Percentiles rank a stretch among this genome's conserved stretches.
Conservation (phyloP, 2,888 invertebrate species). For the Euclidia mi region DNA sequence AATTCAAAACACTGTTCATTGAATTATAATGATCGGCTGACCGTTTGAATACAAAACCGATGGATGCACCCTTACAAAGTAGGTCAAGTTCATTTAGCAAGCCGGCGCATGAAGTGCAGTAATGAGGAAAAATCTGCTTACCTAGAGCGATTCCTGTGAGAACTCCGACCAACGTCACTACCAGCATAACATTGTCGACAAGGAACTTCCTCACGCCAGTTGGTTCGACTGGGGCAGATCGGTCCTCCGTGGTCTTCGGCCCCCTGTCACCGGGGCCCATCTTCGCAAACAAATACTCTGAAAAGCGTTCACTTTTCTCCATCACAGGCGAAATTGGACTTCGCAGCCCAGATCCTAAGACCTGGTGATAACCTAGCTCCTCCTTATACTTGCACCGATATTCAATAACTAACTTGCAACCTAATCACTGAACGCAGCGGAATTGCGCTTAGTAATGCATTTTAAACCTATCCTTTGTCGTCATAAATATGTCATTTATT, state of each 20-base stretch:
- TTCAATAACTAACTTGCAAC: constrained; percentile 26
- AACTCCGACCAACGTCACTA: constrained; percentile 95
- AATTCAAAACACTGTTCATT: not conserved
- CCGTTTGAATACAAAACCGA: not conserved
- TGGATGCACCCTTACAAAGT: not conserved
- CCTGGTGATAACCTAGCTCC: constrained; percentile 51
- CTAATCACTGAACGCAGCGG: constrained; percentile 5
- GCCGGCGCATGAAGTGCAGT: not conserved
- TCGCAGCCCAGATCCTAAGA: constrained; percentile 67
- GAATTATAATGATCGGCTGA: too few species aligned
- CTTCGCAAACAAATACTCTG: constrained; percentile 95
- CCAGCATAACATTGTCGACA: constrained; percentile 93
- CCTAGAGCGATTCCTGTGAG: constrained; percentile 93
- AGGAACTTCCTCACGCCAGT: constrained; percentile 93
- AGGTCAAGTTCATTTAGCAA: not conserved
- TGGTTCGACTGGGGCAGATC: constrained; percentile 91
- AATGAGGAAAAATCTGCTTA: constrained; percentile 67
- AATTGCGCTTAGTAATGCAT: constrained; percentile 5
- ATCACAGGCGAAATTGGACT: constrained; percentile 77
- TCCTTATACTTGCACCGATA: constrained; percentile 24
- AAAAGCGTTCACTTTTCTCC: constrained; percentile 92
- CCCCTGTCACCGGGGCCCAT: constrained; percentile 92
- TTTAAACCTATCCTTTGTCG: not conserved
- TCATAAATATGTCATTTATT: not conserved
- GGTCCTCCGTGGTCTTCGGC: constrained; percentile 91